Conservation (phyloP, 2,888 invertebrate species). For the Leptinotarsa haldemani region DNA sequence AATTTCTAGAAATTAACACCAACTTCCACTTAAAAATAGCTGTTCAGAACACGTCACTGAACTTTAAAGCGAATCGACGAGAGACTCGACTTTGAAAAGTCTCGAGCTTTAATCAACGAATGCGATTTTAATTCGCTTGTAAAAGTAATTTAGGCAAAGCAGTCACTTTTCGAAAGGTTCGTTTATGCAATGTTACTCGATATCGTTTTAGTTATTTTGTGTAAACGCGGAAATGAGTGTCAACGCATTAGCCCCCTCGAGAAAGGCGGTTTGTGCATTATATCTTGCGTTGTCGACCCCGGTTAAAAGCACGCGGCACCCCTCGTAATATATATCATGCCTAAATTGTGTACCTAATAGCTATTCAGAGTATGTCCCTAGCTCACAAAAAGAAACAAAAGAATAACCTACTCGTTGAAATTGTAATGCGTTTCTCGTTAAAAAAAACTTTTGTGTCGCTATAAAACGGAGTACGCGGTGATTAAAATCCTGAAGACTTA, state of each 20-base stretch:
- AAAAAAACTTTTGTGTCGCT: neutral
- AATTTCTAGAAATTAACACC: too few relatives aligned
- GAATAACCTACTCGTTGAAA: neutral
- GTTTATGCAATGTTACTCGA: neutral
- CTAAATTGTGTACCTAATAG: neutral
- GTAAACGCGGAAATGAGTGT: neutral
- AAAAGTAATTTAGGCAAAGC: neutral
- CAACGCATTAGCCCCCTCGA: neutral
- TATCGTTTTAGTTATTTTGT: neutral
- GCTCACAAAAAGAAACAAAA: neutral
- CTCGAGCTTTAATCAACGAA: neutral
- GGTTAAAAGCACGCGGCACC: conserved; percentile 2
- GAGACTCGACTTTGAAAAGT: neutral
- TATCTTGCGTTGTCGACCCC: neutral
- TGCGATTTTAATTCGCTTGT: conserved; percentile 4
- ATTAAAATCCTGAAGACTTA: too few relatives aligned
- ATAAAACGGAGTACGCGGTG: too few relatives aligned
- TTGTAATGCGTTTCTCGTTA: neutral
- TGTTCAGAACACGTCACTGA: too few relatives aligned
- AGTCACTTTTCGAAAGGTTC: neutral
- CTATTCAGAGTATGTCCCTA: neutral
- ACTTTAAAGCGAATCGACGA: neutral
- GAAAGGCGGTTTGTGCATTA: neutral
- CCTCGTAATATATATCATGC: conserved; percentile 3
- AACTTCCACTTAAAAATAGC: too few relatives aligned